Percentiles rank a stretch among this genome's conserved stretches.
These are phyloP conservation scores for Cyclargus thomasi DNA, from an alignment of 1,140 invertebrate species.

Conservation along the genomic window DNA sequence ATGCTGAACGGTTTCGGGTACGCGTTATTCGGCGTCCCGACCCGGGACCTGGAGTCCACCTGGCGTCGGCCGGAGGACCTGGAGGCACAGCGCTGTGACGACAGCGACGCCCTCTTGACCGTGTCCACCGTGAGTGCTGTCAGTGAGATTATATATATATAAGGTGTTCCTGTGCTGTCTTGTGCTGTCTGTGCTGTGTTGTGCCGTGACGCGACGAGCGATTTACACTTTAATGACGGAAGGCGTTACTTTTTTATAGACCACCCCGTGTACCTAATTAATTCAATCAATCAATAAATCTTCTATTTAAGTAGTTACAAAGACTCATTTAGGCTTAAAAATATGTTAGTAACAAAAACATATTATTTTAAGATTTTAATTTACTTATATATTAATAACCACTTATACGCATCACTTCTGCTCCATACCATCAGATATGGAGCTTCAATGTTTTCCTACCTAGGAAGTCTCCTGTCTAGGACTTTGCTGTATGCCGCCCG, in stretches of 20 bases:
- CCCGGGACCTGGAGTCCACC: conserved; percentile 81
- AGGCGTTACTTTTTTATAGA: not conserved
- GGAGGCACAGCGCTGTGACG: conserved; percentile 71
- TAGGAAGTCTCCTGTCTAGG: no score
- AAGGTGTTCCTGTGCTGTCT: conserved; percentile 16
- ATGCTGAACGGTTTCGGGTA: conserved; percentile 86
- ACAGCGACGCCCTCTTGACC: conserved; percentile 65
- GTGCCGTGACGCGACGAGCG: not conserved
- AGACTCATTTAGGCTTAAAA: no score
- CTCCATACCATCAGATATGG: no score
- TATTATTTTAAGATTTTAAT: no score
- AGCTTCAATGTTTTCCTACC: no score
- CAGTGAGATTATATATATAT: conserved; percentile 37
- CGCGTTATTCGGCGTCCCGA: conserved; percentile 83
- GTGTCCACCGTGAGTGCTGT: conserved; percentile 74
- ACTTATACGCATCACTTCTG: no score
- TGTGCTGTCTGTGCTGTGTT: conserved; percentile 19
- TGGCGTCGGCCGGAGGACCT: conserved; percentile 80
- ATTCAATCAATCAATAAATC: no score
- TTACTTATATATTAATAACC: no score
- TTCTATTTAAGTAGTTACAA: no score
- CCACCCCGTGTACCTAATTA: no score
- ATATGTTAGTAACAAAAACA: no score
- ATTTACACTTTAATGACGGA: conserved; percentile 9
- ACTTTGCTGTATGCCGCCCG: no score